Conservation (phyloP, 2,888 invertebrate species). For the Lasioglossum malachurum region DNA sequence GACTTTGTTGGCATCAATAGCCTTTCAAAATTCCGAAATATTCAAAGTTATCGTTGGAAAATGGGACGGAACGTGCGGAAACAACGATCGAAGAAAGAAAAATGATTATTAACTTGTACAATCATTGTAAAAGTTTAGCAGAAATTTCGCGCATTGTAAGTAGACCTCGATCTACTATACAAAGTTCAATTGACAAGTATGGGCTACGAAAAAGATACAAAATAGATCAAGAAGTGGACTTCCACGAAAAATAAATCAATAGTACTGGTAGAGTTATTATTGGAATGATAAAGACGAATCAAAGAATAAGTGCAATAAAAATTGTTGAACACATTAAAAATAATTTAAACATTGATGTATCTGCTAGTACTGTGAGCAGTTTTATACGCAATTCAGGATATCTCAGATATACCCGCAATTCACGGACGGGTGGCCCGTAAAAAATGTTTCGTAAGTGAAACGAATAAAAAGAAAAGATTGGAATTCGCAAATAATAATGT, state of each 20-base stretch:
- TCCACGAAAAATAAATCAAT: neutral
- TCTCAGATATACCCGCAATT: too few species aligned
- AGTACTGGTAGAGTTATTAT: neutral
- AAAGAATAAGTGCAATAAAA: neutral
- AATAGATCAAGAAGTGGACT: too few species aligned
- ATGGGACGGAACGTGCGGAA: neutral
- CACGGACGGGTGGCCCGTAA: too few species aligned
- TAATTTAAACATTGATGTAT: neutral
- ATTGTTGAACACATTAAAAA: neutral
- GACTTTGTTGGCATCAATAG: neutral
- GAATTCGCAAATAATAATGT: too few species aligned
- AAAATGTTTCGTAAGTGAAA: too few species aligned
- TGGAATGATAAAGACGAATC: neutral
- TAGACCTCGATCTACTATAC: neutral
- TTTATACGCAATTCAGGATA: too few species aligned
- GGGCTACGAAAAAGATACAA: neutral
- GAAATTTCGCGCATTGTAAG: constrained; percentile 9
- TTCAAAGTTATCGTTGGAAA: constrained; percentile 5
- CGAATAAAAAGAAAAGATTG: too few species aligned
- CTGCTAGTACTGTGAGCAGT: neutral
- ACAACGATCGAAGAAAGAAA: neutral
- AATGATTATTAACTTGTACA: neutral
- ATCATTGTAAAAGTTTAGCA: neutral
- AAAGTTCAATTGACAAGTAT: neutral
- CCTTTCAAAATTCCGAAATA: neutral